Evolutionary conservation across 2,113 vertebrate genomes (phyloP).

Genomic region (Megaceryle torquata): DNA sequence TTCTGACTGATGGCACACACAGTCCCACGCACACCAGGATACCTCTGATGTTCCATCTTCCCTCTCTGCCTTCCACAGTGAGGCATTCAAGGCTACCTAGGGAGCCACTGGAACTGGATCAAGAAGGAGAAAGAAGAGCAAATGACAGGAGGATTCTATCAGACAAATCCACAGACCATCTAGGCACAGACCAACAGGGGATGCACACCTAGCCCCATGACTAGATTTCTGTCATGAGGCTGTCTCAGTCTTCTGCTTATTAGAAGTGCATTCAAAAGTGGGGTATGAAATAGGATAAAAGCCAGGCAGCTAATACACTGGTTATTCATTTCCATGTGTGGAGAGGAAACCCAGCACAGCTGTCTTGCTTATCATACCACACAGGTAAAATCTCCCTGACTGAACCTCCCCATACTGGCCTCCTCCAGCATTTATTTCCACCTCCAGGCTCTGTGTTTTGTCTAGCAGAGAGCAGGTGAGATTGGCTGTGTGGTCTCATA

Average conservation of each 20-base stretch:
- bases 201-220: neutral
- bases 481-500: conserved; percentile 21
- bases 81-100: neutral
- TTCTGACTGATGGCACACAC: neutral
- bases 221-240: neutral
- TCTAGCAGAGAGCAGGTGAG: conserved; percentile 29
- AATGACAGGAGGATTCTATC: neutral
- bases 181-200: neutral
- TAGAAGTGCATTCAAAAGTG: neutral
- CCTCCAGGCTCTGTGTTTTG: conserved; percentile 16
- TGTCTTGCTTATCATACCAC: neutral
- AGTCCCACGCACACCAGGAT: neutral
- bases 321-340: neutral
- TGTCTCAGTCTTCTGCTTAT: neutral
- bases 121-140: neutral
- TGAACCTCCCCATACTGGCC: neutral
- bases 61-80: neutral
- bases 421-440: neutral
- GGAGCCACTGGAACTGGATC: neutral
- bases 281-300: neutral
- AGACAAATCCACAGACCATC: neutral
- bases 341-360: neutral
- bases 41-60: neutral
- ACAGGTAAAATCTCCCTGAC: neutral
- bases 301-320: neutral